Conservation (phyloP, 2,888 invertebrate genomes). For the Ectemnius continuus region DNA sequence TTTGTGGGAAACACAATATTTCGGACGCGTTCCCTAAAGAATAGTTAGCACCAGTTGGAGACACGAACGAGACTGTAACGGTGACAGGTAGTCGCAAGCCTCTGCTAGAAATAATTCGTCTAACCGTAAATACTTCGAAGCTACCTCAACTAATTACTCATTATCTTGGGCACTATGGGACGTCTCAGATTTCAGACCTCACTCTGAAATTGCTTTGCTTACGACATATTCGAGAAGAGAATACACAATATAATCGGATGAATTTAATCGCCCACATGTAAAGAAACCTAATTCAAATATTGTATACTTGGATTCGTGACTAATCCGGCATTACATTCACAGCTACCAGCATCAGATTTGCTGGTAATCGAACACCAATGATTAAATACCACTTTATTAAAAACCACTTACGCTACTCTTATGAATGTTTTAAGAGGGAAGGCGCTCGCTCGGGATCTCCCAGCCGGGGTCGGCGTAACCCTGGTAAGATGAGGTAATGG, state of each 20-base stretch:
- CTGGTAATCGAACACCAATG: conserved; percentile 69
- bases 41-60: conserved; percentile 2
- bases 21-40: too few species aligned
- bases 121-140: conserved; percentile 63
- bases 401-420: conserved; percentile 72
- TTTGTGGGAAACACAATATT: too few species aligned
- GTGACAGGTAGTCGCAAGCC: conserved; percentile 54
- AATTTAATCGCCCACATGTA: conserved; percentile 49
- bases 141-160: conserved; percentile 23
- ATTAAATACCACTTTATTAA: conserved; percentile 74
- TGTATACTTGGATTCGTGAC: conserved; percentile 37
- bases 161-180: background rate
- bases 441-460: conserved; percentile 49
- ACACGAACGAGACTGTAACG: conserved; percentile 32
- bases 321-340: conserved; percentile 41
- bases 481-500: conserved; percentile 71
- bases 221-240: too few species aligned
- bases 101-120: conserved; percentile 68
- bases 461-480: conserved; percentile 53
- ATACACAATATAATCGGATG: background rate
- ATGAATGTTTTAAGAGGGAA: conserved; percentile 70
- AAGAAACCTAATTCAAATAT: conserved; percentile 40
- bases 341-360: conserved; percentile 59
- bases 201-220: background rate
- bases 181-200: too few species aligned